These are phyloP conservation scores for Rhabdophis nuchalis DNA, from an alignment of 2,797 vertebrate genomes.

Conservation along the genomic window DNA sequence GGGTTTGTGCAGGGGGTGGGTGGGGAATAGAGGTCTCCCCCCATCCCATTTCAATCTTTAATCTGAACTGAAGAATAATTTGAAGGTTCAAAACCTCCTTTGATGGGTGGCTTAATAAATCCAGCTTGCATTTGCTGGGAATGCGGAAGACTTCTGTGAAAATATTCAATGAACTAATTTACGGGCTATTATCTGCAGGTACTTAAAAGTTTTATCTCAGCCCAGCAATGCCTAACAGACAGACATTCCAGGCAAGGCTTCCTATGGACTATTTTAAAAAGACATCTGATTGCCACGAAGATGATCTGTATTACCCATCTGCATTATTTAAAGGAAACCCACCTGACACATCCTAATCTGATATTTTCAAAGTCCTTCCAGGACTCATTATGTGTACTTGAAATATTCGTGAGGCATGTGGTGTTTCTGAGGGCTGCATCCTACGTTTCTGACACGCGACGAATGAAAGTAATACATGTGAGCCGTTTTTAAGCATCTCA, in stretches of 20 bases:
- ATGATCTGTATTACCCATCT: slow-evolving; percentile 48
- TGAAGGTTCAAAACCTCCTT: neutral
- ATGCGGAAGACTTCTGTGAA: neutral
- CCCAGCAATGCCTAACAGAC: neutral
- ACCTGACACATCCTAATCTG: slow-evolving; percentile 52
- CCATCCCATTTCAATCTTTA: neutral
- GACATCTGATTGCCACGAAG: slow-evolving; percentile 41
- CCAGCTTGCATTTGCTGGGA: neutral
- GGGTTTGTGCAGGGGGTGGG: neutral
- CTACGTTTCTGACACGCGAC: slow-evolving; percentile 31
- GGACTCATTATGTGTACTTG: slow-evolving; percentile 36
- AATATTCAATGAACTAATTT: neutral
- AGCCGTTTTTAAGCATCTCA: slow-evolving; percentile 6
- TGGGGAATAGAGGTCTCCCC: neutral
- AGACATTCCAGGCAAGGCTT: neutral
- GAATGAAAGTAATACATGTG: slow-evolving; percentile 36
- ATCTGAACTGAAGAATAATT: neutral
- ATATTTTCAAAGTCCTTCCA: slow-evolving; percentile 49
- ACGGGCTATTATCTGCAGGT: neutral
- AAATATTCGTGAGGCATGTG: slow-evolving; percentile 36
- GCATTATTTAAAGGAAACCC: slow-evolving; percentile 46
- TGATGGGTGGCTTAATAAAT: neutral
- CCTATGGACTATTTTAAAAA: slow-evolving; percentile 48
- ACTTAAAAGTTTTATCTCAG: neutral
- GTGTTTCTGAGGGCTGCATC: slow-evolving; percentile 32